Base-by-base conservation (phyloP, 2,797 vertebrate species). In the Anguilla pacifica region DNA sequence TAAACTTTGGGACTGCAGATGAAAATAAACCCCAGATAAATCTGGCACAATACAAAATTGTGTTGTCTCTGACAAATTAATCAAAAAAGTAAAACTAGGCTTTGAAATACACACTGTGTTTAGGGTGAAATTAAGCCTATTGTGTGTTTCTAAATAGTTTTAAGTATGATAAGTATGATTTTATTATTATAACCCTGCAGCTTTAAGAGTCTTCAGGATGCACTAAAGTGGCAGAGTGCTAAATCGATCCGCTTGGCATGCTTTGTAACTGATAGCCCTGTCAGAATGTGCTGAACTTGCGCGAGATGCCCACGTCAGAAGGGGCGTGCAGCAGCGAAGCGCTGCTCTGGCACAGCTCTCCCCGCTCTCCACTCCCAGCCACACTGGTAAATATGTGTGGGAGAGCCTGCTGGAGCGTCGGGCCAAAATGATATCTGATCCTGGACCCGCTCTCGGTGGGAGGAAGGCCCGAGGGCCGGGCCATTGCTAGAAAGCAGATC, bases 401-500 rank as follows among this genome's bases (percentile, higher is more conserved):
- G 83, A 84, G 55, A 35, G 49, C 82, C 82, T 83, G 51, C 28
- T n/a, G 11, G 83, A 25, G 83, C n/a, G 55, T 35, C 55, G 2
- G 83, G 28, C 55, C 83, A 84, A 57, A 84, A 84, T 39, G 55
- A 49, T 59, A 57, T 84, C 83, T 84, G 83, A 77, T 77, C 72
- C 72, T 6, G 72, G 10, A 39, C 35, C 39, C 0, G 72, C 72
- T 39, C 35, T 77, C 17, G 13, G 67, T 72, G 67, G 67, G 67
- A 31, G 28, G 67, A 28, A 31, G 28, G 67, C n/a, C 59, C 67
- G 64, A 28, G 70, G 35, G 70, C 70, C 35, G 89, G 88, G 77
- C 85, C 64, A 90, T 93, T 94, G 84, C 92, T 96, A 89, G 94
- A 95, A 92, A 95, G 93, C 94, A 83, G 87, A 88, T 91, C 89